Conservation (phyloP, 2,888 invertebrate species). For the Caenorhabditis doughertyi region DNA sequence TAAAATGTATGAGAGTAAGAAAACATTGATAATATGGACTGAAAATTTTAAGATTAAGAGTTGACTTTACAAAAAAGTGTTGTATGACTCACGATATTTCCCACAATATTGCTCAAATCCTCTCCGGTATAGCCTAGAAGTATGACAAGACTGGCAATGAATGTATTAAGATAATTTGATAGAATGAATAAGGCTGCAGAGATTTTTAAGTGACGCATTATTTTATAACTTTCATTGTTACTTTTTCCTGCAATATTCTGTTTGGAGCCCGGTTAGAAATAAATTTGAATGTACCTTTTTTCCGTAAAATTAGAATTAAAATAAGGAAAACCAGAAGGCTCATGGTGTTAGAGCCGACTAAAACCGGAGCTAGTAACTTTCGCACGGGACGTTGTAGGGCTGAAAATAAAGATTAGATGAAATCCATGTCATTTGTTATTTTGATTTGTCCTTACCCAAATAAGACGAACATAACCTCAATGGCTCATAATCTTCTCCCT, state of each 20-base stretch:
- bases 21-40: slow-evolving; percentile 41
- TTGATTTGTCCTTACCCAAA: not conserved
- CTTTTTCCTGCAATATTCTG: slow-evolving; percentile 20
- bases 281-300: slow-evolving; percentile 5
- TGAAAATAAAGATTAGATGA: too few species aligned
- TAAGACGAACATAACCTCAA: slow-evolving; percentile 1
- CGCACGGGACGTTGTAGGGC: slow-evolving; percentile 19
- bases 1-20: slow-evolving; percentile 58
- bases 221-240: slow-evolving; percentile 19
- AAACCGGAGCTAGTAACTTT: slow-evolving; percentile 1
- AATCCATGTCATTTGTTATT: not conserved
- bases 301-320: slow-evolving; percentile 17
- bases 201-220: slow-evolving; percentile 42
- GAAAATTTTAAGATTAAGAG: not conserved
- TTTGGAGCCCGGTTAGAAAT: too few species aligned
- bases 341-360: slow-evolving; percentile 1
- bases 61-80: not conserved
- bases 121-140: slow-evolving; percentile 32
- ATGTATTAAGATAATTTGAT: slow-evolving; percentile 30
- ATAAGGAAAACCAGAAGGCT: slow-evolving; percentile 7
- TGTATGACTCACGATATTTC: slow-evolving; percentile 29
- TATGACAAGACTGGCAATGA: slow-evolving; percentile 17
- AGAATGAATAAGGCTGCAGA: slow-evolving; percentile 39
- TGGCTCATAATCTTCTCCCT: not conserved
- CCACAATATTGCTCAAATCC: slow-evolving; percentile 23